Percentiles rank a stretch among this genome's conserved stretches.
Conservation (phyloP, 2,113 vertebrate species). For the Laterallus jamaicensis region DNA sequence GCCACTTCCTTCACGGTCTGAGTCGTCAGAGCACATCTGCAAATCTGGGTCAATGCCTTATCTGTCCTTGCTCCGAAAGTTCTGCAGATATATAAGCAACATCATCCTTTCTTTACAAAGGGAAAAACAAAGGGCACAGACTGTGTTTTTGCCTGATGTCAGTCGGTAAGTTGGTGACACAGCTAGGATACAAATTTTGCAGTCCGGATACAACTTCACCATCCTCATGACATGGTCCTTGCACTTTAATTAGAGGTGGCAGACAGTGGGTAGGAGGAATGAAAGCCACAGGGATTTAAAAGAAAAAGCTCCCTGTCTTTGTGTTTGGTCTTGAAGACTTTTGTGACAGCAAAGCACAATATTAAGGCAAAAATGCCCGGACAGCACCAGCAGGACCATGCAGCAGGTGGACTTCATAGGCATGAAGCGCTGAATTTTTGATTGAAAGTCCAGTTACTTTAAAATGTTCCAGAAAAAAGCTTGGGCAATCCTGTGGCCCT, state of each 20-base stretch:
- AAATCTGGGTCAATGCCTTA: neutral
- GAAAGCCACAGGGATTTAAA: neutral
- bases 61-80: neutral
- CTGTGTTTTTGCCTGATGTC: neutral
- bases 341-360: neutral
- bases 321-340: neutral
- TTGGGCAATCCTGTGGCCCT: neutral
- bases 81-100: neutral
- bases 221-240: neutral
- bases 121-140: neutral
- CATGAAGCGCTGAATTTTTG: neutral
- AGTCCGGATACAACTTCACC: neutral
- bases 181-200: neutral
- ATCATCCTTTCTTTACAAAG: neutral
- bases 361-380: neutral
- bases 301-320: neutral
- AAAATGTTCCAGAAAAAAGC: neutral
- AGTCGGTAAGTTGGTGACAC: neutral
- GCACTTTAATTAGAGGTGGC: constrained; percentile 13
- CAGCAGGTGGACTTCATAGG: neutral
- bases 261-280: neutral
- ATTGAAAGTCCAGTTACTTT: neutral
- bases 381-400: neutral
- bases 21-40: neutral
- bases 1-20: neutral